Evolutionary conservation across 2,113 vertebrate species (phyloP), one percentile per base, ranked within the genome.

Genomic region (Lontra canadensis): DNA sequence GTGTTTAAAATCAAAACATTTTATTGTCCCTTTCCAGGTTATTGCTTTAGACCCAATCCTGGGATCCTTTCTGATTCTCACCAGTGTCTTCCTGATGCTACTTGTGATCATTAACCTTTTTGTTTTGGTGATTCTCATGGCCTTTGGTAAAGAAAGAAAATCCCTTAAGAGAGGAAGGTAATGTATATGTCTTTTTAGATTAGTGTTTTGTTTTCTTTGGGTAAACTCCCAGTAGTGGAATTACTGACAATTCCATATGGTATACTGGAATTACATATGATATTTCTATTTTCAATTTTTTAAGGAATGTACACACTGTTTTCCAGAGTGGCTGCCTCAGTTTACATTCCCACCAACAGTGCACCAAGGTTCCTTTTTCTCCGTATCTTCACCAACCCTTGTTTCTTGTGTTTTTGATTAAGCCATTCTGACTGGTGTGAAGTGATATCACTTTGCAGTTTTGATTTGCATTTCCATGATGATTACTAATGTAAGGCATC

Each of bases 21-120:
- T 90, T 86, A 31, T 7, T 81, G 12, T 92, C 59, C 93, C 59
- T 94, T 85, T 76, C 39, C 81, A 98, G 98, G 97, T 98, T 90
- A 55, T 97, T 59, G 78, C 71, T 57, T 80, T 98, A 42, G 69
- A 98, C 86, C 97, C 97, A 2, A 26, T 98, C 67, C 80, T 98
- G 47, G 97, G 98, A 4, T 92, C 95, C 57, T 65, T 98, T 63
- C 97, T 98, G 86, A 97, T 98, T 82, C n/a, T 93, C 85, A 97
- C 96, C 34, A 96, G 89, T 42, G 89, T 97, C 49, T 6, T 98
- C 55, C n/a, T 97, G 92, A 95, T 98, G 94, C 83, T 96, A 20
- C 95, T 98, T 52, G 92, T 98, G 87, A 63, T 98, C 84, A 96
- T 98, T 73, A 98, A 98, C 88, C 97, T 98, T 85, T 98, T 98